Conservation (phyloP, 1,140 invertebrate genomes). For the Cydia fagiglandana region DNA sequence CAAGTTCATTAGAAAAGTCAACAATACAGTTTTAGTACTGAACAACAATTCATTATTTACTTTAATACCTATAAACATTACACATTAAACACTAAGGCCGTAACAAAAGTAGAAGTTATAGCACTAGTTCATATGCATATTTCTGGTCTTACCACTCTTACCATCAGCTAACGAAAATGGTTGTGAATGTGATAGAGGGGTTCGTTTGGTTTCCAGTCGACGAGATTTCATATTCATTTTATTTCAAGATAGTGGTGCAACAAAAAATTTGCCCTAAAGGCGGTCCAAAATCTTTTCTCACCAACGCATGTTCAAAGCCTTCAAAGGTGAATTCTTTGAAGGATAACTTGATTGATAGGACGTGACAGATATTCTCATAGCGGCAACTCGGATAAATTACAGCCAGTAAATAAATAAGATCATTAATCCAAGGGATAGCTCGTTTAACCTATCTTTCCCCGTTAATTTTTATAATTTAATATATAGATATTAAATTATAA, state of each 20-base stretch:
- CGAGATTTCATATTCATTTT: conserved; percentile 18
- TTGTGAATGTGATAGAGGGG: not conserved
- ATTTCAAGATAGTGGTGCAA: not conserved
- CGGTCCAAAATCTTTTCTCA: not conserved
- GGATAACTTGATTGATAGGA: not conserved
- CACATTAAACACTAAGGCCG: too few species aligned
- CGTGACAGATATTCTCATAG: not conserved
- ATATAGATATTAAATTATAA: too few species aligned
- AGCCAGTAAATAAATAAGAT: not conserved
- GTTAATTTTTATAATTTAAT: too few species aligned
- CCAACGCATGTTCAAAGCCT: not conserved
- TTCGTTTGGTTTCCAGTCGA: not conserved
- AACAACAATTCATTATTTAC: too few species aligned
- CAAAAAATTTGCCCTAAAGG: conserved; percentile 9
- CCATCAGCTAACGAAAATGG: not conserved
- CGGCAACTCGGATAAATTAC: not conserved
- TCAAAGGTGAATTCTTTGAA: not conserved
- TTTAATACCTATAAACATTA: too few species aligned
- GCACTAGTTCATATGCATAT: not conserved
- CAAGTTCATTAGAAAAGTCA: too few species aligned
- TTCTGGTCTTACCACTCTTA: not conserved
- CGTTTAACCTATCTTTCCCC: too few species aligned
- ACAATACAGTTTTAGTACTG: too few species aligned
- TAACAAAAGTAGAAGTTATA: not conserved
- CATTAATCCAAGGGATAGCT: too few species aligned